Evolutionary conservation across 2,113 vertebrate species (phyloP).

Genomic region (Galemys pyrenaicus): DNA sequence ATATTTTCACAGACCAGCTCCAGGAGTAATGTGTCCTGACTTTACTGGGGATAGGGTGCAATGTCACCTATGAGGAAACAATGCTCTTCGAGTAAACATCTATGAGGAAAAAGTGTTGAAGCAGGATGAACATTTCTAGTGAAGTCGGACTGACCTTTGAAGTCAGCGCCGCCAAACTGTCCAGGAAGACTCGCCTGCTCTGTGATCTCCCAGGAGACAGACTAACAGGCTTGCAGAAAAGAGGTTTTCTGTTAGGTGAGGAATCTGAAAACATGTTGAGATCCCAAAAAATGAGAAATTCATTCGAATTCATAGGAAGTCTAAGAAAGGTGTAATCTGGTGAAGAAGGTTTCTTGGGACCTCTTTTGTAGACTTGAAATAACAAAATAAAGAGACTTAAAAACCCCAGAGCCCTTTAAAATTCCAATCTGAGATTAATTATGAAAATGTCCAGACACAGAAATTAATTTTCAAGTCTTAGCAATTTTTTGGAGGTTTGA

Average conservation of each 20-base stretch:
- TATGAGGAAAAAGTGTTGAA: neutral
- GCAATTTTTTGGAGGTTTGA: neutral
- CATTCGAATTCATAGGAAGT: neutral
- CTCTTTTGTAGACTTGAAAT: neutral
- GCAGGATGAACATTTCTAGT: neutral
- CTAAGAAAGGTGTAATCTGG: neutral
- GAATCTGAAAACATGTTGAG: neutral
- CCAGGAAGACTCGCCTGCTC: neutral
- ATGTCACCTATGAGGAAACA: neutral
- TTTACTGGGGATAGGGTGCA: neutral
- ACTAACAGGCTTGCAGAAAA: neutral
- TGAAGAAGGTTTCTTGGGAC: neutral
- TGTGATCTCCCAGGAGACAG: neutral
- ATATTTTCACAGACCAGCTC: neutral
- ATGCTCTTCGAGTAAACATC: neutral
- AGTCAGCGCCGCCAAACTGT: neutral
- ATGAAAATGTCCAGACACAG: neutral
- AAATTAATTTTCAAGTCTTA: neutral
- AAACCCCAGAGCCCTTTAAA: neutral
- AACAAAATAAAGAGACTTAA: neutral
- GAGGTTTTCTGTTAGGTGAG: neutral
- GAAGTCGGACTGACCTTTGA: neutral
- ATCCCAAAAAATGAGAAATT: neutral
- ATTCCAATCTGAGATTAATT: neutral
- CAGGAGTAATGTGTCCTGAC: neutral